A percentile compares a stretch with the other conserved stretches of the same genome.
Evolutionary conservation across 2,113 vertebrate genomes (phyloP).

Genomic region (Excalfactoria chinensis): DNA sequence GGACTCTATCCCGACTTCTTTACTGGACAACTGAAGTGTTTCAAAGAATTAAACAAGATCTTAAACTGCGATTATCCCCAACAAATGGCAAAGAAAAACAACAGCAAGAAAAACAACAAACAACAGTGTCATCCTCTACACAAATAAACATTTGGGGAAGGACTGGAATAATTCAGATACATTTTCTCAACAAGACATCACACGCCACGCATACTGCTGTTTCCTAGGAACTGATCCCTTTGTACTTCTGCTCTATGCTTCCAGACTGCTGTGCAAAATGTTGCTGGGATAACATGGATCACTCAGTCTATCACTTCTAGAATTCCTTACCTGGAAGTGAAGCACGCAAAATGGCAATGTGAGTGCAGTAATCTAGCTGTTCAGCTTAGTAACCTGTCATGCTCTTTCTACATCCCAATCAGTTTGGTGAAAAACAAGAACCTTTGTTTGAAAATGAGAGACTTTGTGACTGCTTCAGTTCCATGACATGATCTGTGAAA

Average conservation of each 20-base stretch:
- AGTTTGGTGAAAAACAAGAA: background rate
- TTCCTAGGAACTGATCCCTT: background rate
- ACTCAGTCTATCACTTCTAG: background rate
- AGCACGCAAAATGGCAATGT: background rate
- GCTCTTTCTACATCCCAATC: background rate
- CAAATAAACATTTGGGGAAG: background rate
- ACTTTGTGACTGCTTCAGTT: background rate
- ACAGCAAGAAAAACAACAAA: background rate
- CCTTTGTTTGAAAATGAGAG: background rate
- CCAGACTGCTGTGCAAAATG: background rate
- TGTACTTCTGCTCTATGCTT: background rate
- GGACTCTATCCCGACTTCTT: background rate
- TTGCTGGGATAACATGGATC: background rate
- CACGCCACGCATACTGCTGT: rapidly evolving
- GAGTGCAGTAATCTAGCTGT: background rate
- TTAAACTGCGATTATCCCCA: background rate
- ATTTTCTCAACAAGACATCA: background rate
- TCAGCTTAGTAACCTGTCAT: background rate
- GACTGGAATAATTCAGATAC: background rate
- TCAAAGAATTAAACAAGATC: background rate
- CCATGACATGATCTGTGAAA: background rate
- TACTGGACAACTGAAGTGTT: background rate
- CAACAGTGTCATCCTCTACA: background rate
- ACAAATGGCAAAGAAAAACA: background rate
- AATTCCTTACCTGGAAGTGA: background rate